Evolutionary conservation across 2,888 invertebrate genomes (phyloP).

Genomic region (Lacanobia wlatinum): DNA sequence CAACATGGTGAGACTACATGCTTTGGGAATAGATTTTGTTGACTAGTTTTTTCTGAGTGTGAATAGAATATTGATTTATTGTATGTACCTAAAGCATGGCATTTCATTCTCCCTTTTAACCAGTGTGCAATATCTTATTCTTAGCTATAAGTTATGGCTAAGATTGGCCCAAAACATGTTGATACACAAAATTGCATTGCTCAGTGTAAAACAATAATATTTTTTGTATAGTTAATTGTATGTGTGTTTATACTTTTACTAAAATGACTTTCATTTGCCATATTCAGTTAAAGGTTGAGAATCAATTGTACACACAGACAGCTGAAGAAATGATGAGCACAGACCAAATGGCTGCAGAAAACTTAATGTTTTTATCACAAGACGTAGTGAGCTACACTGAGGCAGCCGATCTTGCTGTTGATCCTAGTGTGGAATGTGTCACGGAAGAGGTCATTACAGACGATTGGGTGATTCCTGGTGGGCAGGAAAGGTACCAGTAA

Average conservation of each 20-base stretch:
- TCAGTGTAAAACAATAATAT: not conserved
- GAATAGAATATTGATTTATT: not conserved
- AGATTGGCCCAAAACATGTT: not conserved
- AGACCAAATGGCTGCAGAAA: slow-evolving; percentile 92
- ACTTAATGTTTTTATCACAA: slow-evolving; percentile 91
- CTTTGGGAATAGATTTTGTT: not conserved
- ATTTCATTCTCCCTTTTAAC: not conserved
- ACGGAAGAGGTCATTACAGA: slow-evolving; percentile 96
- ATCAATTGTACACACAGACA: slow-evolving; percentile 69
- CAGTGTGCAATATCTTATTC: slow-evolving; percentile 8
- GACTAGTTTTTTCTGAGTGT: not conserved
- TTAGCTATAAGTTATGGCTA: not conserved
- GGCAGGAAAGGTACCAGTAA: slow-evolving; percentile 92
- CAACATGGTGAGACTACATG: slow-evolving; percentile 77
- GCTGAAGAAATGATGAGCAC: slow-evolving; percentile 85
- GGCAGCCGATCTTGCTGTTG: slow-evolving; percentile 81
- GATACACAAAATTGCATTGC: not conserved
- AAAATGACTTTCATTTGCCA: slow-evolving; percentile 17
- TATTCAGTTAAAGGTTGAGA: slow-evolving; percentile 54
- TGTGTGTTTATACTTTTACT: not conserved
- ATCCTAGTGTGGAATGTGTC: slow-evolving; percentile 91
- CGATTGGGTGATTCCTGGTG: slow-evolving; percentile 94
- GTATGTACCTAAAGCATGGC: not conserved
- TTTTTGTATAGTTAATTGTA: not conserved
- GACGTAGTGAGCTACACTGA: slow-evolving; percentile 88